Evolutionary conservation across 2,113 vertebrate species (phyloP).

Genomic region (Micromys minutus): DNA sequence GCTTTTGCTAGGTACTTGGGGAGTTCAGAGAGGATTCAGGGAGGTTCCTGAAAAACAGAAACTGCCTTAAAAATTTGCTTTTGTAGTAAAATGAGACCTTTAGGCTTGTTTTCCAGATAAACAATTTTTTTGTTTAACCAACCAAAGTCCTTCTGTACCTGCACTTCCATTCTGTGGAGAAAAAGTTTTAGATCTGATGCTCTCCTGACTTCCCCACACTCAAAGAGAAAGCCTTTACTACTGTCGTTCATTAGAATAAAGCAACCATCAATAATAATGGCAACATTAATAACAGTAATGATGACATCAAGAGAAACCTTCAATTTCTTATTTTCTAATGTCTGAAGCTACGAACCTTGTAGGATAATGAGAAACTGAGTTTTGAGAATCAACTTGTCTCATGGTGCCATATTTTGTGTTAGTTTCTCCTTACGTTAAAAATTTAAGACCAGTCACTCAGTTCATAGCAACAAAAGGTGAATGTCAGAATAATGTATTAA

Average conservation of each 20-base stretch:
- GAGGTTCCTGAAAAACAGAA: neutral
- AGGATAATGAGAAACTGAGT: neutral
- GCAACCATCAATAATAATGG: neutral
- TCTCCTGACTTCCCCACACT: rapidly evolving
- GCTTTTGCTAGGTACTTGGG: no score
- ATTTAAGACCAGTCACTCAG: neutral
- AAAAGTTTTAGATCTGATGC: neutral
- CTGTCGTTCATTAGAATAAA: no score
- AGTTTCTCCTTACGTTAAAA: neutral
- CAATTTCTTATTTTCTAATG: neutral
- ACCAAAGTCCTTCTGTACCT: neutral
- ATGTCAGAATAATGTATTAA: neutral
- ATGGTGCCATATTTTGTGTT: neutral
- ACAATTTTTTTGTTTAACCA: neutral
- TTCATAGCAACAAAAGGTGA: neutral
- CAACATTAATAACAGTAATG: neutral
- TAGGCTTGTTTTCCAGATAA: neutral
- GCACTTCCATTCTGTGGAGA: no score
- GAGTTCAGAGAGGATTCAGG: neutral
- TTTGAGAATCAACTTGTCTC: slow-evolving; percentile 20
- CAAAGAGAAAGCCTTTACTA: neutral
- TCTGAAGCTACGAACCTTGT: neutral
- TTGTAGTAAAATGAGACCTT: neutral
- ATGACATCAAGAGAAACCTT: neutral
- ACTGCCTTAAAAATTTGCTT: neutral